Base-by-base conservation (phyloP, 2,113 vertebrate species). In the Callaeas wilsoni region DNA sequence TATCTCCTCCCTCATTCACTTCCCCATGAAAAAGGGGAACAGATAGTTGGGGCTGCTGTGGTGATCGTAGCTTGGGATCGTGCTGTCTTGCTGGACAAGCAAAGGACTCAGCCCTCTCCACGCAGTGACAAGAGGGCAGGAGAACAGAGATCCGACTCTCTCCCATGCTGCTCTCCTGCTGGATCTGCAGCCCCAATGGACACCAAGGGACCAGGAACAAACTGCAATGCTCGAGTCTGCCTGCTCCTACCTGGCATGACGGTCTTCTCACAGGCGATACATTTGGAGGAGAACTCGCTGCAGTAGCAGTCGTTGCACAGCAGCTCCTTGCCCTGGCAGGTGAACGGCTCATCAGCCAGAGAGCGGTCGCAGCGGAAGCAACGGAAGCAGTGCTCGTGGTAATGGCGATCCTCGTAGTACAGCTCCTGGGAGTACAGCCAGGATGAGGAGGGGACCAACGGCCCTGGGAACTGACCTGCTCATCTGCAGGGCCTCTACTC, bases 251-350 rank as follows among this genome's bases (percentile, higher is more conserved):
- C 99, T 97, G 99, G 99, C 99, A 99, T 99, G 98, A 99, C 99
- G 0, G 99, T 98, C 98, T 99, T 99, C 96, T 99, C 99, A 8
- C 99, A 99, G 92, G 99, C 99, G 0, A 99, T 93, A 59, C 99
- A 99, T 64, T 99, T 99, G 76, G 99, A 99, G 67, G 99, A 99
- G 98, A 99, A 99, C 97, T 99, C 99, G 7, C 98, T 99, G 97
- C 99, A 99, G 98, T 99, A 99, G 96, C 99, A 99, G 97, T 99
- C 99, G 1, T 99, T 99, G 98, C 99, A 99, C 75, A 99, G 98
- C 97, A 99, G 97, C 69, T 99, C 98, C 5, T 98, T 98, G 30
- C 99, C 99, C 97, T 99, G 99, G 97, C 99, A 99, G 93, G 99
- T 99, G 97, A 99, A 99, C 0, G 99, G 99, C 94, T 99, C 99